These are phyloP conservation scores for Elanus axillaris DNA, from an alignment of 2,113 vertebrate species.

Conservation along the genomic window DNA sequence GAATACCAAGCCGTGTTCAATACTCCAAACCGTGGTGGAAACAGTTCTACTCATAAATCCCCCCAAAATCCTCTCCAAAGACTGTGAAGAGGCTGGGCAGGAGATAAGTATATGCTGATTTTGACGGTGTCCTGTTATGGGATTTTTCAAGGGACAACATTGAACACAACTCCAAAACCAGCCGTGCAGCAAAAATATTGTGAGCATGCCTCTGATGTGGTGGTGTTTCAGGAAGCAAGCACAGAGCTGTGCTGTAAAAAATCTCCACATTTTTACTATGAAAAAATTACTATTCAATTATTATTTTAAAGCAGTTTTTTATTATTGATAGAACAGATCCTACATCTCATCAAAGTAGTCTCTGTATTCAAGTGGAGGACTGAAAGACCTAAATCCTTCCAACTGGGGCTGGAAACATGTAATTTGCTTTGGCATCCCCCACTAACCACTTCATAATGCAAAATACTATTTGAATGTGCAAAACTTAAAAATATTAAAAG, in stretches of 20 bases:
- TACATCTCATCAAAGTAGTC: not conserved
- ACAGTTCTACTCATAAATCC: not conserved
- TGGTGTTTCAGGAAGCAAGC: not conserved
- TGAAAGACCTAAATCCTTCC: not conserved
- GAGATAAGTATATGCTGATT: not conserved
- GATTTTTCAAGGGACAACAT: not conserved
- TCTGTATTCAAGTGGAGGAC: not conserved
- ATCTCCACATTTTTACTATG: not conserved
- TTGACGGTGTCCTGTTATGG: rapidly evolving
- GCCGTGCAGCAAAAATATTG: not conserved
- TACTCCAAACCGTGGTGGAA: not conserved
- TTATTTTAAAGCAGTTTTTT: not conserved
- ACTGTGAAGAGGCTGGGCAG: not conserved
- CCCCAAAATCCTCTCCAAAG: not conserved
- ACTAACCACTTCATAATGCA: not conserved
- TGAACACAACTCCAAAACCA: not conserved
- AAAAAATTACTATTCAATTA: not conserved
- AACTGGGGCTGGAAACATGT: not conserved
- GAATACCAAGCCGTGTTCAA: rapidly evolving
- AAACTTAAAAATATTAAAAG: not conserved
- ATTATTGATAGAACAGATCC: not conserved
- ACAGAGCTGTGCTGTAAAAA: not conserved
- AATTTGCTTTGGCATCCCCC: not conserved
- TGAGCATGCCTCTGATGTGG: not conserved
- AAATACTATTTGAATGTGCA: not conserved